A percentile compares a stretch with the other conserved stretches of the same genome.
These are phyloP conservation scores for Dorcus hopei DNA, from an alignment of 2,888 invertebrate species.

Conservation along the genomic window DNA sequence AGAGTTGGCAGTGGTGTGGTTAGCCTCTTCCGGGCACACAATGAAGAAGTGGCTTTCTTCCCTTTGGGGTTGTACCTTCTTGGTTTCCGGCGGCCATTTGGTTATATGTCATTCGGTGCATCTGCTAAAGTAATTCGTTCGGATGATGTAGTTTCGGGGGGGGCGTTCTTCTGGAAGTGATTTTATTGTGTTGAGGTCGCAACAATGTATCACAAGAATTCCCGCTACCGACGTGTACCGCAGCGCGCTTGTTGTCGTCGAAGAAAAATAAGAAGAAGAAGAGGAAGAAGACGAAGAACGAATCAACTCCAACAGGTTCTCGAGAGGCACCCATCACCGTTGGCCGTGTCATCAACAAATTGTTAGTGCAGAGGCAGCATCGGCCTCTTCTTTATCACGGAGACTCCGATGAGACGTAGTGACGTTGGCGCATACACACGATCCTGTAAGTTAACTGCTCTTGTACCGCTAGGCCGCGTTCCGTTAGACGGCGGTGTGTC, in stretches of 20 bases:
- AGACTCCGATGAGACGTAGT: constrained; percentile 32
- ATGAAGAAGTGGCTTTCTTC: too few species aligned
- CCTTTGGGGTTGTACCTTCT: too few species aligned
- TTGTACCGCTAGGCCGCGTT: constrained; percentile 47
- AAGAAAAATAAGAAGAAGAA: background rate
- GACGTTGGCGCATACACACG: constrained; percentile 44
- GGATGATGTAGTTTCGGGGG: too few species aligned
- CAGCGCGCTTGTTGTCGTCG: background rate
- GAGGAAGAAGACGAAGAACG: too few species aligned
- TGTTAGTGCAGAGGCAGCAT: constrained; percentile 16
- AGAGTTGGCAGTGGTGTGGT: too few species aligned
- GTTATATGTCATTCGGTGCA: too few species aligned
- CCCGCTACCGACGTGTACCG: constrained; percentile 8
- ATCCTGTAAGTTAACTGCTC: constrained; percentile 51
- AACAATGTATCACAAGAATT: constrained; percentile 2
- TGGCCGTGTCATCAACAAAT: constrained; percentile 23
- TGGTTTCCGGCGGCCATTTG: too few species aligned
- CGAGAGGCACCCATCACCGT: constrained; percentile 14
- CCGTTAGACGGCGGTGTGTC: constrained; percentile 48
- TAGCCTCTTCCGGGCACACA: too few species aligned
- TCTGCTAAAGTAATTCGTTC: too few species aligned
- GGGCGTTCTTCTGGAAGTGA: too few species aligned
- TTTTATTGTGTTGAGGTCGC: background rate
- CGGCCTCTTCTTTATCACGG: constrained; percentile 18
- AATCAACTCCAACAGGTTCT: constrained; percentile 7